phyloP scores from a whole-genome alignment of 2,113 vertebrate genomes.

The Struthidea cinerea region DNA sequence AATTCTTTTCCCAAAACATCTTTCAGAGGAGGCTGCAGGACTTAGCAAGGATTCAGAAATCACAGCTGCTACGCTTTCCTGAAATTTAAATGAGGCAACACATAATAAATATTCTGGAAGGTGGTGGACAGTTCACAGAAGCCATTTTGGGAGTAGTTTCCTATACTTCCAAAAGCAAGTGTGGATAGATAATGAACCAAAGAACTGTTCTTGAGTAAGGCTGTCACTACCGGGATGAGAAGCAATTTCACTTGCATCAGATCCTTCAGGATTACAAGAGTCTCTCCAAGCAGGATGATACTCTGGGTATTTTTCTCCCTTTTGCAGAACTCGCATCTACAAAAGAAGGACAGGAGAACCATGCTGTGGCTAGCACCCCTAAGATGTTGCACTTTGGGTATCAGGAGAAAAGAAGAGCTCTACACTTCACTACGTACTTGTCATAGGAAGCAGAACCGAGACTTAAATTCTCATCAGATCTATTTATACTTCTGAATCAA shows the following conservation, averaged over 20 bases:
- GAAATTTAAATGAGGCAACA: background rate
- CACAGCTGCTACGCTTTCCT: background rate
- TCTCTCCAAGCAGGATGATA: background rate
- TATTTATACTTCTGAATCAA: background rate
- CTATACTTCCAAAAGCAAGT: background rate
- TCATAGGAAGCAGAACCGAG: background rate
- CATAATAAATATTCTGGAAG: background rate
- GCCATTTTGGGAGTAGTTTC: background rate
- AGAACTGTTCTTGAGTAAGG: background rate
- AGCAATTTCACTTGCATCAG: background rate
- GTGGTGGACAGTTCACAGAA: background rate
- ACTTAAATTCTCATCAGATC: background rate
- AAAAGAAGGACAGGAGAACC: background rate
- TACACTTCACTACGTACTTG: background rate
- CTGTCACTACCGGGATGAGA: background rate
- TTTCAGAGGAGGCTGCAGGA: background rate
- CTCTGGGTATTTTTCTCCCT: background rate
- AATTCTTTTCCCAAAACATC: background rate
- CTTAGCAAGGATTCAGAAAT: background rate
- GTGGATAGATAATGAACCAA: background rate
- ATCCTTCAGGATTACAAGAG: background rate
- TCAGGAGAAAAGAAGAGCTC: background rate
- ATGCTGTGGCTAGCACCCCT: background rate
- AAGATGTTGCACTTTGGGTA: background rate
- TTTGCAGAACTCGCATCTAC: background rate